These are phyloP conservation scores for Drosophila rufa DNA, from an alignment of 1,140 invertebrate species.

Conservation along the genomic window DNA sequence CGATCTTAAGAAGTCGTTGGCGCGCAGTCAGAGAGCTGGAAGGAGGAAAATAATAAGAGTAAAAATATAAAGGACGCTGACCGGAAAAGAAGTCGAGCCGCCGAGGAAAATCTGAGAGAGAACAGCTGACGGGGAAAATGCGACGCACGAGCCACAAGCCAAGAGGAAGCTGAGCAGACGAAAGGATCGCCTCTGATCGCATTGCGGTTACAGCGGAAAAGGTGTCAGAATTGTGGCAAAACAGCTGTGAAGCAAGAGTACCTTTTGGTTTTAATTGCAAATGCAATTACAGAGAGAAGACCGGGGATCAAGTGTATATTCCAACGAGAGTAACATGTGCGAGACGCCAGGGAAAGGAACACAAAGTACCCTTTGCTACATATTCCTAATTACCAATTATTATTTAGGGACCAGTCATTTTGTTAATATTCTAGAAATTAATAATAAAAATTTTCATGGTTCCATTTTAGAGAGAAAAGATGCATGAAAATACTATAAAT, in stretches of 20 bases:
- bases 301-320: conserved; percentile 30
- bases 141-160: conserved; percentile 25
- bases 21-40: conserved; percentile 47
- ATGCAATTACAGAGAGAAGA: conserved; percentile 44
- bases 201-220: conserved; percentile 61
- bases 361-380: too few relatives aligned
- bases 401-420: background rate
- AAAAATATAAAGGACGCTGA: conserved; percentile 19
- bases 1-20: conserved; percentile 48
- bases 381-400: background rate
- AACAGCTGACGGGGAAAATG: conserved; percentile 69
- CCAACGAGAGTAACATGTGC: conserved; percentile 36
- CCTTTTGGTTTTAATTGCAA: conserved; percentile 50
- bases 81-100: conserved; percentile 32
- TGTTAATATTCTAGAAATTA: background rate
- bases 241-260: conserved; percentile 33
- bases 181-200: conserved; percentile 39
- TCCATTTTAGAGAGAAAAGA: too few relatives aligned
- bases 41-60: conserved; percentile 11
- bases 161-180: conserved; percentile 36
- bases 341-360: conserved; percentile 32
- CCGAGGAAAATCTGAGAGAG: conserved; percentile 57
- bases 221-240: conserved; percentile 68
- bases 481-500: too few relatives aligned
- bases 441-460: too few relatives aligned